Percentiles rank a stretch among this genome's conserved stretches.
phyloP scores from a whole-genome alignment of 1,140 invertebrate genomes.

The Dreissena polymorpha region DNA sequence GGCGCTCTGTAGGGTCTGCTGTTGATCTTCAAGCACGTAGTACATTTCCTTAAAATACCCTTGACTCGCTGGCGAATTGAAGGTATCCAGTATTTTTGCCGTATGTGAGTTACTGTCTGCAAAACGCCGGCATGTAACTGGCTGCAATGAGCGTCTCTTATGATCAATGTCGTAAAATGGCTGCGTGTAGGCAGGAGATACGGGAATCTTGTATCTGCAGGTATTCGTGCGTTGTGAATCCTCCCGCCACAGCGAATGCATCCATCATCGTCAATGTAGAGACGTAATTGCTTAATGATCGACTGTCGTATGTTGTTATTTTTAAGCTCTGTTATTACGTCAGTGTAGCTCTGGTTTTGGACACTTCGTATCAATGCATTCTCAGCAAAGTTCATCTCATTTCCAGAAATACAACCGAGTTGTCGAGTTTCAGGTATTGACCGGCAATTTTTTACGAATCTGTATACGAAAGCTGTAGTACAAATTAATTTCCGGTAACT shows the following conservation, averaged over 20 bases:
- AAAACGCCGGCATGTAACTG: background rate
- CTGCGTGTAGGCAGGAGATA: background rate
- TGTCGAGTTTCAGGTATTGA: background rate
- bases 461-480: background rate
- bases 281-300: background rate
- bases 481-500: background rate
- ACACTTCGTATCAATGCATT: background rate
- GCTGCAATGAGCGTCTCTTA: background rate
- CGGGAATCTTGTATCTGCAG: background rate
- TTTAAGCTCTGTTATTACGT: background rate
- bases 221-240: background rate
- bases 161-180: background rate
- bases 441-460: background rate
- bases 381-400: background rate
- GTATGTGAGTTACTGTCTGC: slow-evolving; percentile 4
- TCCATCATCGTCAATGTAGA: background rate
- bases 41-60: background rate
- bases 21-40: background rate
- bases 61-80: slow-evolving; percentile 5
- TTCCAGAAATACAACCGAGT: background rate
- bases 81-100: background rate
- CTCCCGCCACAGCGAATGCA: slow-evolving; percentile 18
- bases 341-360: too few relatives aligned
- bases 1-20: background rate
- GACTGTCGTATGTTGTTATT: background rate